These are phyloP conservation scores for Crotalus viridis DNA, from an alignment of 2,113 vertebrate species.

Conservation along the genomic window DNA sequence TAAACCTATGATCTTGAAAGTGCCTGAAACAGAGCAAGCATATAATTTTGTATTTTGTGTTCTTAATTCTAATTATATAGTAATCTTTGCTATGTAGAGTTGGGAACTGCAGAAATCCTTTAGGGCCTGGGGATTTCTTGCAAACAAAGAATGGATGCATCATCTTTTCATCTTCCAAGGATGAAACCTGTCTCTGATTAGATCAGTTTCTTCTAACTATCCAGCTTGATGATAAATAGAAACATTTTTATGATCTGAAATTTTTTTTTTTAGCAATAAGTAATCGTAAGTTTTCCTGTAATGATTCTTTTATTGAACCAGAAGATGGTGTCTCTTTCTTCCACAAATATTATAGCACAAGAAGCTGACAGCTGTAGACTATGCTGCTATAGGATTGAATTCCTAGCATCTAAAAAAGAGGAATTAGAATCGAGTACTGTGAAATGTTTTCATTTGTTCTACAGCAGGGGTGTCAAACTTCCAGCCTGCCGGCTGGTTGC, in stretches of 20 bases:
- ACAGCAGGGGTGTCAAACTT: too few species aligned
- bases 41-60: slow-evolving; percentile 69
- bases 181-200: neutral
- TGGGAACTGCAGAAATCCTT: neutral
- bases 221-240: neutral
- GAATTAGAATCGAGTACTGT: neutral
- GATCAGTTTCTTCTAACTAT: neutral
- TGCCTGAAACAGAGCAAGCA: slow-evolving; percentile 82
- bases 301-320: neutral
- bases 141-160: neutral
- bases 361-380: neutral
- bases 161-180: neutral
- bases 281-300: neutral
- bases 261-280: neutral
- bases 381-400: neutral
- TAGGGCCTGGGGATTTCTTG: neutral
- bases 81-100: neutral
- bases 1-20: slow-evolving; percentile 91
- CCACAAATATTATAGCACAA: neutral
- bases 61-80: slow-evolving; percentile 49
- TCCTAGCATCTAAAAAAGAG: neutral
- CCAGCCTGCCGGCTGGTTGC: too few species aligned
- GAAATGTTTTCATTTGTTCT: neutral
- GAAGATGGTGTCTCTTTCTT: neutral
- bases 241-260: neutral